Percentiles rank a stretch among this genome's conserved stretches.
Evolutionary conservation across 2,888 invertebrate species (phyloP).

Genomic region (Microctonus aethiopoides): DNA sequence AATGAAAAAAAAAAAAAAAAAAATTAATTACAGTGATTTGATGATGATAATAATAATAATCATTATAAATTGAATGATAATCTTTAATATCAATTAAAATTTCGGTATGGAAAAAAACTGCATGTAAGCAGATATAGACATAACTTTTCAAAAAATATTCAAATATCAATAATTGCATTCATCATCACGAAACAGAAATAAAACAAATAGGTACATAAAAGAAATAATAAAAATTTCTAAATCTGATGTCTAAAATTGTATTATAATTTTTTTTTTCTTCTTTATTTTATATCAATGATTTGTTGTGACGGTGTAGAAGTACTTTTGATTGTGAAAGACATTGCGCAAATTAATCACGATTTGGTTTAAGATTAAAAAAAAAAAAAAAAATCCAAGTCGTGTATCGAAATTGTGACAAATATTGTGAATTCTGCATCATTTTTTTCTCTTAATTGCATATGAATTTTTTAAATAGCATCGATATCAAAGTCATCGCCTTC

Average conservation of each 20-base stretch:
- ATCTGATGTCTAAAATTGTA: constrained; percentile 12
- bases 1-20: constrained; percentile 36
- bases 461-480: constrained; percentile 83
- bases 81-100: constrained; percentile 41
- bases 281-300: not conserved
- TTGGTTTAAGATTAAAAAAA: not conserved
- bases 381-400: not conserved
- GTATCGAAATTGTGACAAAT: not conserved
- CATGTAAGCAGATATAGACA: constrained; percentile 35
- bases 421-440: not conserved
- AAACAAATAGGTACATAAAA: constrained; percentile 3
- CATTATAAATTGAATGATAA: constrained; percentile 10
- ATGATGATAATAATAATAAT: too few species aligned
- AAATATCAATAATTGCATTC: constrained; percentile 29
- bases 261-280: not conserved
- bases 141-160: constrained; percentile 19
- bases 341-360: not conserved
- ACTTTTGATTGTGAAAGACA: not conserved
- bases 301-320: not conserved
- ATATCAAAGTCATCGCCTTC: constrained; percentile 86
- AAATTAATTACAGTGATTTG: too few species aligned
- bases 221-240: not conserved
- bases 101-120: constrained; percentile 28
- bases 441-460: not conserved
- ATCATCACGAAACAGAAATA: constrained; percentile 24